These are phyloP conservation scores for Lamprotornis superbus DNA, from an alignment of 2,113 vertebrate genomes.

Conservation along the genomic window DNA sequence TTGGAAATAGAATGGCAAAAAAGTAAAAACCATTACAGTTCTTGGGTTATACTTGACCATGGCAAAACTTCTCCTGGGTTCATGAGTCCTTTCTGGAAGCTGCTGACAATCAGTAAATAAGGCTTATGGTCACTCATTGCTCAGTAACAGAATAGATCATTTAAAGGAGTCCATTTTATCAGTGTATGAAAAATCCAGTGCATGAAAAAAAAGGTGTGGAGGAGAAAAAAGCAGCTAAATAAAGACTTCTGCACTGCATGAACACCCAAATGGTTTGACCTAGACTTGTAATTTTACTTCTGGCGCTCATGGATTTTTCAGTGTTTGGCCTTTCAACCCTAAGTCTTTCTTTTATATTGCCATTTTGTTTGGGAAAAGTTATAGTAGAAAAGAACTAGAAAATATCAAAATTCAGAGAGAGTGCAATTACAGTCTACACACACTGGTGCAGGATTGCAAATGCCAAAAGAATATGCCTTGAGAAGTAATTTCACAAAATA, in stretches of 20 bases:
- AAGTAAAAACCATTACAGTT: not conserved
- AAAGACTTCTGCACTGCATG: not conserved
- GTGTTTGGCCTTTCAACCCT: not conserved
- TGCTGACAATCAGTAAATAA: not conserved
- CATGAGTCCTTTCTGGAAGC: not conserved
- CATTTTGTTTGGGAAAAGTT: not conserved
- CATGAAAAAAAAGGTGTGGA: no score
- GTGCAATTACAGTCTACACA: not conserved
- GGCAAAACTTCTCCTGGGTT: not conserved
- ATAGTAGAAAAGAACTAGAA: not conserved
- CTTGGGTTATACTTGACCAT: not conserved
- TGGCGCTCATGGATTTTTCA: not conserved
- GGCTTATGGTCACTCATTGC: not conserved
- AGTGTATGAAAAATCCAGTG: not conserved
- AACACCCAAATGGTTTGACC: not conserved
- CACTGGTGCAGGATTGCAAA: not conserved
- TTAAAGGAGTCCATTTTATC: not conserved
- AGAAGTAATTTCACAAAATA: slow-evolving; percentile 2
- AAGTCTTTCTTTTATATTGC: not conserved
- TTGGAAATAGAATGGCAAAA: not conserved
- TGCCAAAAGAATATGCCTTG: not conserved
- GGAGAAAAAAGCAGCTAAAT: not conserved
- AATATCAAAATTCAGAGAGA: not conserved
- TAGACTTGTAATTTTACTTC: not conserved
- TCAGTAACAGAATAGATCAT: not conserved